Conservation (phyloP, 53 echinoderm and acorn worm genomes). For the Temnopleurus reevesii region DNA sequence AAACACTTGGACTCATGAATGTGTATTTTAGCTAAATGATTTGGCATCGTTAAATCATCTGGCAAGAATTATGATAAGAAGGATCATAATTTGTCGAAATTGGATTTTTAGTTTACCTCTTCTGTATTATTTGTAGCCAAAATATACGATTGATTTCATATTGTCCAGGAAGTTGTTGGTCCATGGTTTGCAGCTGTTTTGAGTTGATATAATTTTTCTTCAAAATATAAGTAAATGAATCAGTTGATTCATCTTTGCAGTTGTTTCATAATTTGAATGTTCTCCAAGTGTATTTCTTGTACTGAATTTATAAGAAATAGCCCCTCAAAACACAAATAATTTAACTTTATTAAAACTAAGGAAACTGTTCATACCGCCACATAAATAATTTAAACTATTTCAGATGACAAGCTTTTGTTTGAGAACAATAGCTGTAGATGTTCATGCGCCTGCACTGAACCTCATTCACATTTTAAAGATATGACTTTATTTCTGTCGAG, state of each 20-base stretch:
- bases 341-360: too few relatives aligned
- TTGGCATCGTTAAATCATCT: not conserved
- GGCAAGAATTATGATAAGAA: not conserved
- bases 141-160: not conserved
- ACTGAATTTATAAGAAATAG: too few relatives aligned
- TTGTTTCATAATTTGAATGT: not conserved
- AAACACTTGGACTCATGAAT: not conserved
- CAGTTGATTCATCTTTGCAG: not conserved
- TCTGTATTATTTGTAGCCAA: not conserved
- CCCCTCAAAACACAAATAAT: too few relatives aligned
- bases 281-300: too few relatives aligned
- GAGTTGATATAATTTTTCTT: not conserved
- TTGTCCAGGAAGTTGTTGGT: not conserved
- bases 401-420: too few relatives aligned
- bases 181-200: not conserved
- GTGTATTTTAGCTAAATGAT: not conserved
- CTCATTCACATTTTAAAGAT: too few relatives aligned
- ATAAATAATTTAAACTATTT: too few relatives aligned
- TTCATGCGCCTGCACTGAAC: too few relatives aligned
- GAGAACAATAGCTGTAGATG: too few relatives aligned
- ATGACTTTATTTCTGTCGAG: too few relatives aligned
- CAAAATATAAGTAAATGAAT: not conserved
- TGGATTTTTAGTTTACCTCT: not conserved
- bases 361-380: too few relatives aligned
- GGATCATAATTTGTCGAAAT: not conserved